A percentile compares a stretch with the other conserved stretches of the same genome.
Conservation (phyloP, 2,113 vertebrate genomes). For the Onychostoma macrolepis region DNA sequence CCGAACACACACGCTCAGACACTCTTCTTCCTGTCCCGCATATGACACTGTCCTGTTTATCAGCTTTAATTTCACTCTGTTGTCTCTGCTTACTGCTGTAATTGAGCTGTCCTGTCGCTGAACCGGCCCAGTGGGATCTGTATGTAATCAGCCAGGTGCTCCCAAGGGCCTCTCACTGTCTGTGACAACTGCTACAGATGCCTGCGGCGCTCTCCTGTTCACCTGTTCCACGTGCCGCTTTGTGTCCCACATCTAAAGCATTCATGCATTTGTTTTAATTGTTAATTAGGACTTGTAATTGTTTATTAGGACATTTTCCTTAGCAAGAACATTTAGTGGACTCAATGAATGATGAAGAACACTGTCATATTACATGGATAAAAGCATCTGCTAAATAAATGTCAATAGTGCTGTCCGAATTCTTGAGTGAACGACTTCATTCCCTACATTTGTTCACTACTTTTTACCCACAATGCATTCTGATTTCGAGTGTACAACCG, state of each 20-base stretch:
- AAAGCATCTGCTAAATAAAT: neutral
- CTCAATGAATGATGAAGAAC: neutral
- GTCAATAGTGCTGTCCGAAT: no score
- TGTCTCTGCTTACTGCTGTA: conserved; percentile 58
- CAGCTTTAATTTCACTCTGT: conserved; percentile 56
- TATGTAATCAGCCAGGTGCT: conserved; percentile 63
- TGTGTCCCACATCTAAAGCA: neutral
- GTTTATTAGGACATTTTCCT: neutral
- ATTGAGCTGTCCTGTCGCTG: conserved; percentile 66
- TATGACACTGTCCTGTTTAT: conserved; percentile 56
- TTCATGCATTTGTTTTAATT: conserved; percentile 33
- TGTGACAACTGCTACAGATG: conserved; percentile 67
- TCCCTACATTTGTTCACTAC: no score
- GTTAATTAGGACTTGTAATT: neutral
- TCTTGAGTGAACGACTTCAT: no score
- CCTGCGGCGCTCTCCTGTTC: conserved; percentile 49
- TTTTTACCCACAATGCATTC: no score
- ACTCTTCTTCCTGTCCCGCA: conserved; percentile 44
- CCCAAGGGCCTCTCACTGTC: conserved; percentile 55
- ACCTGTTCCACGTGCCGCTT: neutral
- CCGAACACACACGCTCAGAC: conserved; percentile 24
- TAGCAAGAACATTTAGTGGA: neutral
- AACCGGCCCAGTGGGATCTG: conserved; percentile 64
- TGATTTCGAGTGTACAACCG: no score
- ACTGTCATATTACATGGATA: neutral